A percentile compares a stretch with the other conserved stretches of the same genome.
Conservation (phyloP, 2,113 vertebrate genomes). For the Peromyscus maniculatus region DNA sequence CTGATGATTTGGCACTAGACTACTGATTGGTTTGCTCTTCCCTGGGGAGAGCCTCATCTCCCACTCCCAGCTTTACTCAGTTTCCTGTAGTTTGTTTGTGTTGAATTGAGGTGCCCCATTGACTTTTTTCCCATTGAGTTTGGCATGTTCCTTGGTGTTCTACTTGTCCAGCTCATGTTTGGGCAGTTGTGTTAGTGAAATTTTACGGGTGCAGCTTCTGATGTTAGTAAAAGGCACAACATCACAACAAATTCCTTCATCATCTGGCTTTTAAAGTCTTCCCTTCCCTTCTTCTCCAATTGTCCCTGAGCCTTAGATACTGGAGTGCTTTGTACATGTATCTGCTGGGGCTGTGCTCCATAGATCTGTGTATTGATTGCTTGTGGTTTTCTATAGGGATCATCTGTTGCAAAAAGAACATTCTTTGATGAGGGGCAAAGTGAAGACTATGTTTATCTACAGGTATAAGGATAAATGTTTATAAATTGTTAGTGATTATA, state of each 20-base stretch:
- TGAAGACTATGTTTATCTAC: background rate
- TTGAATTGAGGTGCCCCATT: background rate
- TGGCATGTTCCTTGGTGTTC: background rate
- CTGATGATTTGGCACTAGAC: background rate
- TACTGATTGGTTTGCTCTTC: background rate
- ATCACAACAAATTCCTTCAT: background rate
- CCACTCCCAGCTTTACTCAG: background rate
- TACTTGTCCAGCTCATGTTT: background rate
- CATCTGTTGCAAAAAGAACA: background rate
- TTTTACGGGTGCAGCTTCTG: background rate
- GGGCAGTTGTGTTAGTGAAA: background rate
- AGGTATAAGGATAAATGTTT: background rate
- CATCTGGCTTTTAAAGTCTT: background rate
- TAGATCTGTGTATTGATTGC: background rate
- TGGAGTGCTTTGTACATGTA: background rate
- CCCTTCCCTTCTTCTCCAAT: background rate
- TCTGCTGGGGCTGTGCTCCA: background rate
- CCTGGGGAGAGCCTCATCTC: background rate
- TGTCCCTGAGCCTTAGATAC: background rate
- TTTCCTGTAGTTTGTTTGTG: background rate
- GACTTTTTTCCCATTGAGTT: background rate
- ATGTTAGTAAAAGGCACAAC: background rate
- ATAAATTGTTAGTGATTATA: background rate
- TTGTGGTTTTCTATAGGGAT: background rate
- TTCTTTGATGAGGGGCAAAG: background rate